phyloP scores from a whole-genome alignment of 2,113 vertebrate species.

The Istiophorus platypterus region DNA sequence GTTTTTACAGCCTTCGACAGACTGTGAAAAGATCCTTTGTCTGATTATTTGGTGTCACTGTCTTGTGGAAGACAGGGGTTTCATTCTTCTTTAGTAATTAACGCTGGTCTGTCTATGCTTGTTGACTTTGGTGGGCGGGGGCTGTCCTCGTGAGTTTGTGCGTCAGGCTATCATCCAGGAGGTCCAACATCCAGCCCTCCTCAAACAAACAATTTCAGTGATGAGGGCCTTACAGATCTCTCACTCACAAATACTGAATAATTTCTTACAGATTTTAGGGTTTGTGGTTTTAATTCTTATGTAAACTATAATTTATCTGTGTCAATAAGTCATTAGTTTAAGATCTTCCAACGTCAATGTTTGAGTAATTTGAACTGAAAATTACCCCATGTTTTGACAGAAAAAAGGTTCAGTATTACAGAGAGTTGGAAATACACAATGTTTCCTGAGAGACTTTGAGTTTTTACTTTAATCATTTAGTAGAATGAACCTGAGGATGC shows the following conservation, averaged over 20 bases:
- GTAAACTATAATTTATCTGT: neutral
- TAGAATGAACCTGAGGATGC: neutral
- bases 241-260: constrained; percentile 9
- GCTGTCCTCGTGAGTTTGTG: constrained; percentile 74
- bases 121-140: constrained; percentile 71
- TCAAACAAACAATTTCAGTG: constrained; percentile 68
- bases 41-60: constrained; percentile 60
- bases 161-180: constrained; percentile 73
- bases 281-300: neutral
- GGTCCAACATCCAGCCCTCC: constrained; percentile 51
- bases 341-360: neutral
- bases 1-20: constrained; percentile 38
- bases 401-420: neutral
- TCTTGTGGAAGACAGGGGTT: constrained; percentile 57
- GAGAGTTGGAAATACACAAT: neutral
- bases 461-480: too few species aligned
- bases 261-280: neutral
- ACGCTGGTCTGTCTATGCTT: constrained; percentile 61
- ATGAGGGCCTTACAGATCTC: constrained; percentile 29
- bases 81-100: constrained; percentile 71
- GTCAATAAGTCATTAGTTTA: neutral
- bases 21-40: constrained; percentile 66
- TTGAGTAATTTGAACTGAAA: neutral
- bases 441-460: constrained; percentile 12
- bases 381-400: neutral